Conservation (phyloP, 1,140 invertebrate genomes). For the Matsumurasca onukii region DNA sequence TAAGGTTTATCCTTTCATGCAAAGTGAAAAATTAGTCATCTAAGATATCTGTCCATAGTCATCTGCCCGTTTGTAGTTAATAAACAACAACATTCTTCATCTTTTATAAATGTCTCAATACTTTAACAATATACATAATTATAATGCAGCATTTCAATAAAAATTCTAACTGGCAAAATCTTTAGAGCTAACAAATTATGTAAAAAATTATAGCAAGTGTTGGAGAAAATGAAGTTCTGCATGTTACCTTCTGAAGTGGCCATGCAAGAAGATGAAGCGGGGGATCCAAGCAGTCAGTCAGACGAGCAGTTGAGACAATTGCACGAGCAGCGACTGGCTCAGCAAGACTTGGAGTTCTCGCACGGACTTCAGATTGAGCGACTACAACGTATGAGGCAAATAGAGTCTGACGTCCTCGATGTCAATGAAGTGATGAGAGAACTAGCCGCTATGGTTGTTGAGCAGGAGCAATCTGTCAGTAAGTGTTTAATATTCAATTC, state of each 20-base stretch:
- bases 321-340: conserved; percentile 49
- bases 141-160: no score
- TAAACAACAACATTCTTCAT: no score
- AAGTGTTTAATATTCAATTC: conserved; percentile 43
- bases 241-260: conserved; percentile 48
- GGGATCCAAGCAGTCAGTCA: conserved; percentile 44
- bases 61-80: no score
- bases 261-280: neutral
- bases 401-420: conserved; percentile 85
- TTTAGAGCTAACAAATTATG: no score
- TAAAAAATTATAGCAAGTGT: conserved; percentile 63
- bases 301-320: conserved; percentile 34
- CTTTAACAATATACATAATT: no score
- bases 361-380: conserved; percentile 71
- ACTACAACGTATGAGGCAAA: conserved; percentile 68
- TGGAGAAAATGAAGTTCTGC: conserved; percentile 74
- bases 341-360: conserved; percentile 69
- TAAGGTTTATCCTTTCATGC: no score
- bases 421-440: conserved; percentile 92
- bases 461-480: conserved; percentile 84
- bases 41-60: no score
- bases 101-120: no score
- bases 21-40: no score
- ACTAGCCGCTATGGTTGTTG: conserved; percentile 74
- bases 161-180: no score